Conservation (phyloP, 2,888 invertebrate species). For the Athetis lepigone region DNA sequence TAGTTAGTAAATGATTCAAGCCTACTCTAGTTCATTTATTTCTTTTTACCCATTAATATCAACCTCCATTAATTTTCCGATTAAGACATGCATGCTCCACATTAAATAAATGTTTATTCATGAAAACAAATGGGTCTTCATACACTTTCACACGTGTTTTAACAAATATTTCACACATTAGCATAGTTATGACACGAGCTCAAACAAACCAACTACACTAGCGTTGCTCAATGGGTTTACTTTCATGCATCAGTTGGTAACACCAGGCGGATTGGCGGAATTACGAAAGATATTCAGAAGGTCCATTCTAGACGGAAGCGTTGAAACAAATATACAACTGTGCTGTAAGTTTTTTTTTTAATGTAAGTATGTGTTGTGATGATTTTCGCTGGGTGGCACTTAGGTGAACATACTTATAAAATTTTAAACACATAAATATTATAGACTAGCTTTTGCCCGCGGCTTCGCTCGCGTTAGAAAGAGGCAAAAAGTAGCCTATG, state of each 20-base stretch:
- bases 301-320: background rate
- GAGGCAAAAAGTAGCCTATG: too few species aligned
- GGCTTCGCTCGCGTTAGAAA: too few species aligned
- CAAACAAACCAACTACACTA: conserved; percentile 35
- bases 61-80: background rate
- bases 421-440: too few species aligned
- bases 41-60: too few species aligned
- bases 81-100: conserved; percentile 10
- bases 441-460: too few species aligned
- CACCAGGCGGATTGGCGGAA: background rate
- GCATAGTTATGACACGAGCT: conserved; percentile 43
- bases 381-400: too few species aligned
- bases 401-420: too few species aligned
- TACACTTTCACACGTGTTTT: conserved; percentile 37
- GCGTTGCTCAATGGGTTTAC: conserved; percentile 41
- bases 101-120: conserved; percentile 5
- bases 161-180: conserved; percentile 51
- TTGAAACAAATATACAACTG: too few species aligned
- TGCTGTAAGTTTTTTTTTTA: too few species aligned
- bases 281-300: conserved; percentile 14
- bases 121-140: conserved; percentile 25
- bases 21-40: too few species aligned
- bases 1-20: too few species aligned
- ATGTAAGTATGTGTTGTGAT: too few species aligned
- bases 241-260: conserved; percentile 50